Conservation (phyloP, 2,888 invertebrate genomes). For the Caprella mutica region DNA sequence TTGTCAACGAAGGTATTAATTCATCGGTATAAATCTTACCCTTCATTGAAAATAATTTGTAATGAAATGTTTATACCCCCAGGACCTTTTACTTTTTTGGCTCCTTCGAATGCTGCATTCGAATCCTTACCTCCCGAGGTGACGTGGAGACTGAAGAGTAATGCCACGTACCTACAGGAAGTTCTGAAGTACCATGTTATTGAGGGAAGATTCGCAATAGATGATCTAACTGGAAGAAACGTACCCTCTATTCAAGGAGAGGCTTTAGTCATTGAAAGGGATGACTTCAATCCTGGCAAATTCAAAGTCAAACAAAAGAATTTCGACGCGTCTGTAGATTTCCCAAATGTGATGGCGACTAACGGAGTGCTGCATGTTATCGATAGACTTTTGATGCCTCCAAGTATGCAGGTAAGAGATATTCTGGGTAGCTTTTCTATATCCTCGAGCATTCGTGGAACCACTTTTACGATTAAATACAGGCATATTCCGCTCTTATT, state of each 20-base stretch:
- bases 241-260: no score
- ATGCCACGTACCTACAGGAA: background rate
- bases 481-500: no score
- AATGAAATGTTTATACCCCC: background rate
- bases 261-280: no score
- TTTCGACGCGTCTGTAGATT: background rate
- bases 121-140: background rate
- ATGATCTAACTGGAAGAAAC: background rate
- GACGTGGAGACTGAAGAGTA: background rate
- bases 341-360: background rate
- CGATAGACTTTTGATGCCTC: background rate
- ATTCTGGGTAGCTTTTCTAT: no score
- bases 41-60: no score
- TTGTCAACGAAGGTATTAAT: no score
- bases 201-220: background rate
- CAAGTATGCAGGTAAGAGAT: background rate
- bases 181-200: slow-evolving; percentile 5
- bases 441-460: no score
- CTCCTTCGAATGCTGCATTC: slow-evolving; percentile 1
- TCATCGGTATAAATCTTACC: no score
- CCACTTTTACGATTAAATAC: no score
- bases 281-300: no score
- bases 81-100: slow-evolving; percentile 2
- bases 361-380: slow-evolving; percentile 1
- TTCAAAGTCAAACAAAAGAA: background rate